Base-by-base conservation (phyloP, 2,888 invertebrate genomes). In the Apotomis capreana region DNA sequence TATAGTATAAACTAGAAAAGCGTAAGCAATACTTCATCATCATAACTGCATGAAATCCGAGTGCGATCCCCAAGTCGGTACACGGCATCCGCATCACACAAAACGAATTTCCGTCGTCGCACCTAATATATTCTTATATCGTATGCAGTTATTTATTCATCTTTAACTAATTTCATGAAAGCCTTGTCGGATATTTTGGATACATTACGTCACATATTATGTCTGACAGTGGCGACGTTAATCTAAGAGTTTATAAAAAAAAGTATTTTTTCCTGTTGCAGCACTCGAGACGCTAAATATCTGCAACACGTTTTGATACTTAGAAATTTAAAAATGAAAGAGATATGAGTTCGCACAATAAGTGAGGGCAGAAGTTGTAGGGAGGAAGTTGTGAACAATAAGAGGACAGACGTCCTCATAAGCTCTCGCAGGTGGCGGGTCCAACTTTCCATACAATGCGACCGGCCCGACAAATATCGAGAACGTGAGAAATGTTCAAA, bases 11-110 rank as follows among this genome's bases (percentile, higher is more conserved):
- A 89, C 86, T 87, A 84, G 84, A 84, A 82, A 82, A 83, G 79
- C 83, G 81, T 79, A 81, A 83, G 87, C 84, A 82, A 87, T 88
- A 80, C 87, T 87, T 89, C 89, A 87, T 87, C 86, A 85, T 86
- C 83, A 82, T 81, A 86, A 83, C 81, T 81, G 80, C 78, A 77
- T 79, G 81, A 75, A 81, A 79, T 77, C 78, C 80, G 74, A 79
- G 74, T 74, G 63, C 67, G 70, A 70, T 70, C 51, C 60, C 67
- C 59, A 51, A 70, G 70, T 67, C 52, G 54, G 57, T 65, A 69
- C 62, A 69, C 46, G 55, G 59, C 40, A 59, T 55, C 58, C 68
- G 63, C 52, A 68, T 68, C 64, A 12, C 44, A 58, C 58, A 62
- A 71, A 71, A 68, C 62, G 58, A 63, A 68, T 62, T 13, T 62